Percentiles rank a stretch among this genome's conserved stretches.
Evolutionary conservation across 1,140 invertebrate species (phyloP).

Genomic region (Pristionchus pacificus): DNA sequence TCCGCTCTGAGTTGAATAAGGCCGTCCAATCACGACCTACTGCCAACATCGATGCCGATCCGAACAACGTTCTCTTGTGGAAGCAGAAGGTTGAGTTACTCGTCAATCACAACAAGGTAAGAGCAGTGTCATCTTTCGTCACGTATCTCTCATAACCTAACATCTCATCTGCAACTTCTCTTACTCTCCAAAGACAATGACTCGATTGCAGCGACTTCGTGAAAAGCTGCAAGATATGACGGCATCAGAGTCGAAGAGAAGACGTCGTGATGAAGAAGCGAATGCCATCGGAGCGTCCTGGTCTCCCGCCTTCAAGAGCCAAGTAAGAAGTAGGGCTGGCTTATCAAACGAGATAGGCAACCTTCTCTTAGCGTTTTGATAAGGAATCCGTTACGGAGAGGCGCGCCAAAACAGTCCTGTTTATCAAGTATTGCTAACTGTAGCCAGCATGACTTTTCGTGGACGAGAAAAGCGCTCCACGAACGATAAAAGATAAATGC

Average conservation of each 20-base stretch:
- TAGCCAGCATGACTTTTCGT: too few species aligned
- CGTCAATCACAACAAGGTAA: slow-evolving; percentile 31
- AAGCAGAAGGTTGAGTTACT: slow-evolving; percentile 33
- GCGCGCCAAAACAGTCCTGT: too few species aligned
- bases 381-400: too few species aligned
- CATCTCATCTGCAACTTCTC: too few species aligned
- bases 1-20: slow-evolving; percentile 16
- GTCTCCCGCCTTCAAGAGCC: slow-evolving; percentile 19
- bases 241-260: slow-evolving; percentile 11
- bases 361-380: too few species aligned
- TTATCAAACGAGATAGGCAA: too few species aligned
- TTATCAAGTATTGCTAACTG: too few species aligned
- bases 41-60: slow-evolving; percentile 15
- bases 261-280: not conserved
- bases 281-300: slow-evolving; percentile 1
- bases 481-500: too few species aligned
- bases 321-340: not conserved
- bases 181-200: too few species aligned
- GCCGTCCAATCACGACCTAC: slow-evolving; percentile 13
- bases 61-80: slow-evolving; percentile 21
- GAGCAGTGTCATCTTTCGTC: not conserved
- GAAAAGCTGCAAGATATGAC: slow-evolving; percentile 25
- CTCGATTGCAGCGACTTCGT: slow-evolving; percentile 21
- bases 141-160: too few species aligned
- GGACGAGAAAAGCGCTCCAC: too few species aligned